phyloP scores from a whole-genome alignment of 1,140 invertebrate genomes.

The Trachymyrmex cornetzi region DNA sequence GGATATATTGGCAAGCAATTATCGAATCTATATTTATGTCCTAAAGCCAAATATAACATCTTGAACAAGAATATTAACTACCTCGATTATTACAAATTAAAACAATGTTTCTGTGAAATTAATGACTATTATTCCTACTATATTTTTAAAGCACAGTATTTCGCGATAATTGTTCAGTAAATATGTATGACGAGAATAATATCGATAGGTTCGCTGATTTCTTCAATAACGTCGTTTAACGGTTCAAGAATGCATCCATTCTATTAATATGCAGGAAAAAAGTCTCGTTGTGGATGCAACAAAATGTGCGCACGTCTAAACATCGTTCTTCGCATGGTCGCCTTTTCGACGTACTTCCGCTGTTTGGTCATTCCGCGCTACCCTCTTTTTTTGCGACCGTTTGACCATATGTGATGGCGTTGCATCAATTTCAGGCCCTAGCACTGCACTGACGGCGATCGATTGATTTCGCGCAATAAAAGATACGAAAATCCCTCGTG shows the following conservation, averaged over 20 bases:
- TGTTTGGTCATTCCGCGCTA: constrained; percentile 84
- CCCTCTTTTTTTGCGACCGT: constrained; percentile 85
- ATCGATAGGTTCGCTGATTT: neutral
- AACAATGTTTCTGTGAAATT: neutral
- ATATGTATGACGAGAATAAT: neutral
- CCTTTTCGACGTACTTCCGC: constrained; percentile 69
- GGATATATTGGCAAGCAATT: neutral
- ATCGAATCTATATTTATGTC: neutral
- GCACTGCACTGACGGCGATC: constrained; percentile 32
- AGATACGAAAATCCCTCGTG: constrained; percentile 68
- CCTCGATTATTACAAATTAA: neutral
- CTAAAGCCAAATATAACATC: neutral
- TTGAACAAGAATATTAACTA: neutral
- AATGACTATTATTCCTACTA: neutral
- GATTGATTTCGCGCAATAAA: constrained; percentile 77
- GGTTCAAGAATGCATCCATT: neutral
- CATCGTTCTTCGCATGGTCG: constrained; percentile 50
- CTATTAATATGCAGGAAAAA: constrained; percentile 27
- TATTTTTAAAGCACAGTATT: neutral
- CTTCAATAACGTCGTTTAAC: neutral
- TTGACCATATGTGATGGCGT: constrained; percentile 84
- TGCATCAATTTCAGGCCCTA: constrained; percentile 36
- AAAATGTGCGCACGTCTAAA: constrained; percentile 51
- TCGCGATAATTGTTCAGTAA: neutral
- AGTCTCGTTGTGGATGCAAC: constrained; percentile 56